Evolutionary conservation across 2,113 vertebrate genomes (phyloP).

Genomic region (Montifringilla adamsi): DNA sequence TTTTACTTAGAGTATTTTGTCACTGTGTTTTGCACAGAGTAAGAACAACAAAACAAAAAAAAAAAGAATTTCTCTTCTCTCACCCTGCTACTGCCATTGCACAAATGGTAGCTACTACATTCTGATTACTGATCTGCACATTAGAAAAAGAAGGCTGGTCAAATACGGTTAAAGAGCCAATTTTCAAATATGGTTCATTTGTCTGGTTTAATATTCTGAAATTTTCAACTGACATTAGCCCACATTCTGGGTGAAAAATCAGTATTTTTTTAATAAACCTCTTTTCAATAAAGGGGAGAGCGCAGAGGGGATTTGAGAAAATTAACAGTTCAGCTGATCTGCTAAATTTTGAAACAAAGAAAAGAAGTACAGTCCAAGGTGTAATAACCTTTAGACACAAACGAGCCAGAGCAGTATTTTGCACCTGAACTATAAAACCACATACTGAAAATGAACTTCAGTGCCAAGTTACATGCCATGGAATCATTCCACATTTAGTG

Average conservation of each 20-base stretch:
- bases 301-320: not conserved
- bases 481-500: not conserved
- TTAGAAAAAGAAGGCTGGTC: not conserved
- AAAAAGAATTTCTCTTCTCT: not conserved
- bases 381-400: not conserved
- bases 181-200: constrained; percentile 2
- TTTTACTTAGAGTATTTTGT: not conserved
- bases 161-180: constrained; percentile 4
- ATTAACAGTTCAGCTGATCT: constrained; percentile 1
- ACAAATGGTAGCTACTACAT: not conserved
- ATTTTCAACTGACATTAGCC: constrained; percentile 5
- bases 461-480: constrained; percentile 9
- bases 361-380: not conserved
- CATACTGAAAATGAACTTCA: not conserved
- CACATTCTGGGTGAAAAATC: not conserved
- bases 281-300: constrained; percentile 1
- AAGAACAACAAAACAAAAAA: not conserved
- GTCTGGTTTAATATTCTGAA: constrained; percentile 16
- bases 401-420: not conserved
- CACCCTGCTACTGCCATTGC: not conserved
- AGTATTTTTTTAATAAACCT: not conserved
- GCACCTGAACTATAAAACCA: constrained; percentile 53
- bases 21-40: not conserved
- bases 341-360: constrained; percentile 30
- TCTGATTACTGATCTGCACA: not conserved